phyloP scores from a whole-genome alignment of 92 coral and sea anemone species.

The Epizoanthus rinbou region DNA sequence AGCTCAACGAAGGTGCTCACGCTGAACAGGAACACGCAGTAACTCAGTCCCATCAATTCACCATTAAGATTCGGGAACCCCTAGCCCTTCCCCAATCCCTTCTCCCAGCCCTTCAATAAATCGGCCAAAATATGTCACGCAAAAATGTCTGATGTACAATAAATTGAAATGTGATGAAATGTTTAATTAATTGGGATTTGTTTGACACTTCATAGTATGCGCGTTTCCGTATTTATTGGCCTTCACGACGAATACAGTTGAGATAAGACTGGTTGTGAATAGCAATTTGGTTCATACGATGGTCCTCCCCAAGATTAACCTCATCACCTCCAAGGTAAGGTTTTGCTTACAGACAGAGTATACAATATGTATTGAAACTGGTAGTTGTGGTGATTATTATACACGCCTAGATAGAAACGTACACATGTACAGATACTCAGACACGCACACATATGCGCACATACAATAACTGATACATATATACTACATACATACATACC shows the following conservation, averaged over 20 bases:
- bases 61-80: constrained; percentile 67
- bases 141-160: not conserved
- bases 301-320: constrained; percentile 84
- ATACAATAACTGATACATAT: too few relatives aligned
- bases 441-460: too few relatives aligned
- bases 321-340: constrained; percentile 94
- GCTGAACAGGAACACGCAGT: constrained; percentile 72
- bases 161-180: not conserved
- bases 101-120: too few relatives aligned
- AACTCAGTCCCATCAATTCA: constrained; percentile 70
- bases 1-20: constrained; percentile 70
- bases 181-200: not conserved
- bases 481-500: too few relatives aligned
- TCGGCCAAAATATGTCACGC: not conserved
- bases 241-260: constrained; percentile 89
- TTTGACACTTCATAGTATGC: constrained; percentile 64
- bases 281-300: constrained; percentile 94
- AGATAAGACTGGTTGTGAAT: constrained; percentile 97
- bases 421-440: too few relatives aligned
- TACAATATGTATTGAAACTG: too few relatives aligned
- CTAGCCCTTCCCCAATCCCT: too few relatives aligned
- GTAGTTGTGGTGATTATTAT: too few relatives aligned
- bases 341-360: not conserved
- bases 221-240: constrained; percentile 97
- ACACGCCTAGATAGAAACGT: too few relatives aligned